Evolutionary conservation across 2,113 vertebrate species (phyloP), one percentile per base, ranked within the genome.

Genomic region (Ariopsis seemanni): DNA sequence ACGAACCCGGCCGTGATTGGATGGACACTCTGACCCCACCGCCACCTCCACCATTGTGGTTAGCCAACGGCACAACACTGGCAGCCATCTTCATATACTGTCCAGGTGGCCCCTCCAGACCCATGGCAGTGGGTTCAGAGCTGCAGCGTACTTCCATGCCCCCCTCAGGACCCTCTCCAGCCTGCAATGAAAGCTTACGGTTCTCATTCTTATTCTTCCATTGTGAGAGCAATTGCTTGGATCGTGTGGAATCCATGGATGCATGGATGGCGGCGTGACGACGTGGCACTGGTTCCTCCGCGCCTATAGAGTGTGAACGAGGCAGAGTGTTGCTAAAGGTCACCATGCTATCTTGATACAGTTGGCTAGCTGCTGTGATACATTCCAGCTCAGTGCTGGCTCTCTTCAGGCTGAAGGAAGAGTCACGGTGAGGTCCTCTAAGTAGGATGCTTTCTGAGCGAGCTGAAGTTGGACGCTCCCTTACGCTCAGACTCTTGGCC

Each of bases 261-360:
- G 97, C 96, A 0, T 99, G 98, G 90, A 99, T 98, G 77, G 96
- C 96, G 48, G 97, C 96, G 0, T 98, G 97, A 87, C 97, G 96
- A 48, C 98, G 93, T 5, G 97, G 90, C 27, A 90, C 96, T 0
- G 96, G 95, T 80, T 99, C 98, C 89, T 99, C 97, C 14, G 97
- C 90, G 0, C 97, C 97, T 0, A 97, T 96, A 0, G 97, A 97
- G 93, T 98, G 97, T 82, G 97, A 97, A 42, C 98, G 95, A 3
- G 98, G 98, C 88, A 99, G 94, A 3, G 98, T 99, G 91, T 99
- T 98, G 92, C 98, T 99, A 92, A 99, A 99, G 62, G 97, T 99
- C 22, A 97, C 95, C 96, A 97, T 96, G 72, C 95, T 97, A 87
- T 97, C 97, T 82, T 97, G 96, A 86, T 94, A 96, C 95, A 94